These are phyloP conservation scores for Tetragonula carbonaria DNA, from an alignment of 2,888 invertebrate species.

Conservation along the genomic window DNA sequence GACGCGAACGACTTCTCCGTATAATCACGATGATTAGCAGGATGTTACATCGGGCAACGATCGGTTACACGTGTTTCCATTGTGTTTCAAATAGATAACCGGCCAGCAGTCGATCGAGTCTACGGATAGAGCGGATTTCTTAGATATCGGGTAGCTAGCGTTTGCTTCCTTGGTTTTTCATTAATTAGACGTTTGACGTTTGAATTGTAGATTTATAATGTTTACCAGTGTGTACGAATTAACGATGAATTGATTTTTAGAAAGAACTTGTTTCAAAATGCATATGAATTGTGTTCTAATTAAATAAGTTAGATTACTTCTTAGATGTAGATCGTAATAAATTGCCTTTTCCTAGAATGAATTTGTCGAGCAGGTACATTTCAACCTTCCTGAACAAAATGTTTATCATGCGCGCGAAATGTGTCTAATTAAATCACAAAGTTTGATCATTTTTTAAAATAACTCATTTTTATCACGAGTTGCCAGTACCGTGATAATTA, in stretches of 20 bases:
- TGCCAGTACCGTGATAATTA: no score
- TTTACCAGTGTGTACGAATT: no score
- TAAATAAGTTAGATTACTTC: no score
- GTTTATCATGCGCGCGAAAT: not conserved
- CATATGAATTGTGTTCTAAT: no score
- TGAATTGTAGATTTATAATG: not conserved
- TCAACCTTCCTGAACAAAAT: not conserved
- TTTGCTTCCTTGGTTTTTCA: constrained; percentile 6
- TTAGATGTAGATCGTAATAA: not conserved
- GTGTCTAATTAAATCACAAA: not conserved
- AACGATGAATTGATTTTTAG: no score
- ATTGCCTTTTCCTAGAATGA: not conserved
- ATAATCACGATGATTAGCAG: constrained; percentile 59
- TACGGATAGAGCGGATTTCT: constrained; percentile 16
- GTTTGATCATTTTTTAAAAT: no score
- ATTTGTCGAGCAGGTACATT: not conserved
- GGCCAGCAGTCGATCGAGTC: not conserved
- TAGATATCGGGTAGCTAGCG: not conserved
- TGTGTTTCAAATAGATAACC: constrained; percentile 35
- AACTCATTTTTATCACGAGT: no score
- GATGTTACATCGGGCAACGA: constrained; percentile 16
- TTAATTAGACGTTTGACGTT: not conserved
- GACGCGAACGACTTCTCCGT: constrained; percentile 58
- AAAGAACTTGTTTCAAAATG: not conserved
- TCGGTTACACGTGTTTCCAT: constrained; percentile 26